Percentiles rank a stretch among this genome's conserved stretches.
phyloP scores from a whole-genome alignment of 2,113 vertebrate species.

The Microtus richardsoni region DNA sequence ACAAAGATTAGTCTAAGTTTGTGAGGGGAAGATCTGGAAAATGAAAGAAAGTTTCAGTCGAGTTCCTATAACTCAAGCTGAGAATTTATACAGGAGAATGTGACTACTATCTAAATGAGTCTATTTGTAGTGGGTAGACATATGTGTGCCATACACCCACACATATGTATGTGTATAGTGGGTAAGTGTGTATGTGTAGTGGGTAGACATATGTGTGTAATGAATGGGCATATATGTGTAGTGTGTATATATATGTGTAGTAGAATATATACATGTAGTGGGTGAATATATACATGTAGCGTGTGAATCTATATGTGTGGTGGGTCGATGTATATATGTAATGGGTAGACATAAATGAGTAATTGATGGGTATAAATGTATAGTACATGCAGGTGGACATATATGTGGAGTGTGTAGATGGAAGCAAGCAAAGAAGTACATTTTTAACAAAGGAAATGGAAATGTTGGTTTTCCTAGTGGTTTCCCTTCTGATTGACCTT shows the following conservation, averaged over 20 bases:
- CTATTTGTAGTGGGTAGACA: not conserved
- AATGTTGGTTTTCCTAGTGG: not conserved
- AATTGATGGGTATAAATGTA: not conserved
- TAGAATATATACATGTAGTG: not conserved
- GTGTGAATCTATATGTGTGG: not conserved
- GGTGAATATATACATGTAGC: not conserved
- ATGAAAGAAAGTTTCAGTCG: not conserved
- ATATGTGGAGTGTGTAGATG: not conserved
- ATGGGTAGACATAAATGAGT: not conserved
- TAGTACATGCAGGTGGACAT: not conserved
- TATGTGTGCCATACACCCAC: not conserved
- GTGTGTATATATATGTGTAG: not conserved
- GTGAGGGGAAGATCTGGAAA: not conserved
- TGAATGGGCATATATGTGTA: too few species aligned
- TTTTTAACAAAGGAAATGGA: conserved; percentile 38
- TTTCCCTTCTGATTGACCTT: not conserved
- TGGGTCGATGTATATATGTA: not conserved
- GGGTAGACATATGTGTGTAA: not conserved
- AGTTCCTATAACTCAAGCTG: not conserved
- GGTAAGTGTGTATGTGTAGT: not conserved
- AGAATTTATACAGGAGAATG: not conserved
- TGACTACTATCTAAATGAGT: not conserved
- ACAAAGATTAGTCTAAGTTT: not conserved
- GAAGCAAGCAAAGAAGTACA: not conserved
- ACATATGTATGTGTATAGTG: not conserved